Evolutionary conservation across 2,888 invertebrate genomes (phyloP).

Genomic region (Lepeophtheirus nordmannii): DNA sequence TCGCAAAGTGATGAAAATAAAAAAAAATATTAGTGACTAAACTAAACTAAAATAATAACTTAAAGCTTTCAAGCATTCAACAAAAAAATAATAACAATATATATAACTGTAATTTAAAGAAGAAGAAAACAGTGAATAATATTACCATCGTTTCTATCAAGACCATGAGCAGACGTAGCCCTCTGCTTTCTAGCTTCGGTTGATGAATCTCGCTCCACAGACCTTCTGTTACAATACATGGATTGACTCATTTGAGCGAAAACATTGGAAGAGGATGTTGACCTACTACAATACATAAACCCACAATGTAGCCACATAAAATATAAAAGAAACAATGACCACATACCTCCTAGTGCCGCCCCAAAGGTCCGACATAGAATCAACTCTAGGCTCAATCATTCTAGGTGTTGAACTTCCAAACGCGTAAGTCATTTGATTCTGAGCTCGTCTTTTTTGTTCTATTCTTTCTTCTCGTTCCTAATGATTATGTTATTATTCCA

Average conservation of each 20-base stretch:
- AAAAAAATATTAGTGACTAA: too few species aligned
- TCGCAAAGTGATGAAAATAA: too few species aligned
- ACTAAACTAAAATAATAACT: too few species aligned
- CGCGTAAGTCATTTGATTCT: conserved; percentile 61
- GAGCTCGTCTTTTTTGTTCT: conserved; percentile 60
- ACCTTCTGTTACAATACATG: conserved; percentile 43
- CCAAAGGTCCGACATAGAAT: conserved; percentile 23
- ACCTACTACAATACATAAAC: background rate
- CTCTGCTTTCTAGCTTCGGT: conserved; percentile 53
- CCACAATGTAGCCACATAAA: background rate
- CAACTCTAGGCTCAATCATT: conserved; percentile 59
- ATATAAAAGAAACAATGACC: background rate
- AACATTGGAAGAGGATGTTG: conserved; percentile 9
- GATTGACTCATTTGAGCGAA: conserved; percentile 10
- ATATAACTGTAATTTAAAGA: too few species aligned
- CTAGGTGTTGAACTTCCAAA: conserved; percentile 83
- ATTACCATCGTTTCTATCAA: conserved; percentile 44
- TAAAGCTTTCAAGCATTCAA: too few species aligned
- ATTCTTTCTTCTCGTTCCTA: conserved; percentile 60
- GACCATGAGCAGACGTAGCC: conserved; percentile 54
- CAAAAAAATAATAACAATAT: too few species aligned
- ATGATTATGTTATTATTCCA: conserved; percentile 2
- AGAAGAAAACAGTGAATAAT: background rate
- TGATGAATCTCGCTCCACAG: conserved; percentile 65
- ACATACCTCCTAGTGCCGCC: conserved; percentile 7